Conservation (phyloP, 2,113 vertebrate species). For the Pionites leucogaster region DNA sequence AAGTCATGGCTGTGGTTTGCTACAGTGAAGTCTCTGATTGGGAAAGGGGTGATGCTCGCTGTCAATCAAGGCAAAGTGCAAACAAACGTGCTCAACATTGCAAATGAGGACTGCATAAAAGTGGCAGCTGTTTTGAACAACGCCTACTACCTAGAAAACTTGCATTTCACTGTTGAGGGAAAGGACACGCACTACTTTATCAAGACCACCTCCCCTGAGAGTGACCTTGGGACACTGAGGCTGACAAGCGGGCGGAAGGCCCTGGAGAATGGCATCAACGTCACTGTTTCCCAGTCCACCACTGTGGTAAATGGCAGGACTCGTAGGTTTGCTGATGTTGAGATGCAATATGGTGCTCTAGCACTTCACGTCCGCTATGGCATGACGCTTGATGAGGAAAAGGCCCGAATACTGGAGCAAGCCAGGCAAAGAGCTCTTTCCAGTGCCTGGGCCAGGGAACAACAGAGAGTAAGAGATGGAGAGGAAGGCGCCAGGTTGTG, state of each 20-base stretch:
- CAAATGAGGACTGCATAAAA: constrained; percentile 97
- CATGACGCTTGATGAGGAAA: constrained; percentile 94
- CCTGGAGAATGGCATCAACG: constrained; percentile 95
- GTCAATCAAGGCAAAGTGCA: constrained; percentile 93
- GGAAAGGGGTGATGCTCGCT: constrained; percentile 95
- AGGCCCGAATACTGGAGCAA: constrained; percentile 92
- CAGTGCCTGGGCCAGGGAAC: constrained; percentile 92
- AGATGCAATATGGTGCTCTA: constrained; percentile 88
- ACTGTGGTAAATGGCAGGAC: constrained; percentile 94
- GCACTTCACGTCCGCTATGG: constrained; percentile 95
- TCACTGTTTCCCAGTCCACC: constrained; percentile 96
- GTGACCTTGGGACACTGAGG: constrained; percentile 90
- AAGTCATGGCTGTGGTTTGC: constrained; percentile 98
- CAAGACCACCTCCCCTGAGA: constrained; percentile 91
- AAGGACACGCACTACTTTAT: constrained; percentile 97
- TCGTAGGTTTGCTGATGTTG: constrained; percentile 96
- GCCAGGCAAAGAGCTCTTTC: constrained; percentile 92
- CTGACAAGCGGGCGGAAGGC: constrained; percentile 93
- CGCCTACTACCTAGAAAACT: constrained; percentile 94
- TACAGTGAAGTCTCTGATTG: constrained; percentile 90
- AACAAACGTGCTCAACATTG: constrained; percentile 93
- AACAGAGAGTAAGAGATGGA: constrained; percentile 91
- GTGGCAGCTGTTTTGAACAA: constrained; percentile 95
- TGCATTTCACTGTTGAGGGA: constrained; percentile 94
- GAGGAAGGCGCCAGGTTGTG: constrained; percentile 93